These are phyloP conservation scores for Hyposmocoma kahamanoa DNA, from an alignment of 1,140 invertebrate genomes.

Conservation along the genomic window DNA sequence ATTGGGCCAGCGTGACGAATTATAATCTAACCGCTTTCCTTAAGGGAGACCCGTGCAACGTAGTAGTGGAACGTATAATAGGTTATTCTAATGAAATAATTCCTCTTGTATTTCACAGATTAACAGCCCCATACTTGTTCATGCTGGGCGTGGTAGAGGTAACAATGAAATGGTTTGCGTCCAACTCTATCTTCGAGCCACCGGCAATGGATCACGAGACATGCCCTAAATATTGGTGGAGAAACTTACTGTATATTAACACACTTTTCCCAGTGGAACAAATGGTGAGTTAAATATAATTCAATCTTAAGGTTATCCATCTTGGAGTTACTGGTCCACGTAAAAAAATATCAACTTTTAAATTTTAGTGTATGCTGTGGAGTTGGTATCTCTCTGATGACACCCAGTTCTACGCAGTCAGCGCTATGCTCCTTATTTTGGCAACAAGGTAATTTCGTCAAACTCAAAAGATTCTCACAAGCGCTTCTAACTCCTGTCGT, in stretches of 20 bases:
- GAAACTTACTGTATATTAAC: constrained; percentile 88
- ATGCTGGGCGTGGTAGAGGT: constrained; percentile 86
- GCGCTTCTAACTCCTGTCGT: background rate
- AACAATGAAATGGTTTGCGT: constrained; percentile 86
- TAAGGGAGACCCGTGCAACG: too few relatives aligned
- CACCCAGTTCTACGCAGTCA: constrained; percentile 88
- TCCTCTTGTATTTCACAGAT: constrained; percentile 70
- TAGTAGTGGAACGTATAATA: too few relatives aligned
- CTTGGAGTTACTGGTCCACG: too few relatives aligned
- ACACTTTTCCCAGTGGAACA: constrained; percentile 89
- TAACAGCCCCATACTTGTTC: constrained; percentile 90
- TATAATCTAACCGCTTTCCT: too few relatives aligned
- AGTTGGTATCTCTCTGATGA: constrained; percentile 93
- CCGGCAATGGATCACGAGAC: constrained; percentile 86
- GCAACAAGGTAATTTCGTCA: constrained; percentile 69
- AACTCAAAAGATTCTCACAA: background rate
- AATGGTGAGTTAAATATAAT: constrained; percentile 85
- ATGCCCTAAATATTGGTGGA: constrained; percentile 90
- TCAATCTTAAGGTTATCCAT: too few relatives aligned
- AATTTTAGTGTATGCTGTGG: constrained; percentile 88
- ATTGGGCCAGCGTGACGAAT: too few relatives aligned
- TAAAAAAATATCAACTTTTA: constrained; percentile 15
- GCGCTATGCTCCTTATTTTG: constrained; percentile 84
- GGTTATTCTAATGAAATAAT: too few relatives aligned
- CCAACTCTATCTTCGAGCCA: constrained; percentile 87